Percentiles rank a stretch among this genome's conserved stretches.
phyloP scores from a whole-genome alignment of 2,113 vertebrate species.

The Oryzias celebensis region DNA sequence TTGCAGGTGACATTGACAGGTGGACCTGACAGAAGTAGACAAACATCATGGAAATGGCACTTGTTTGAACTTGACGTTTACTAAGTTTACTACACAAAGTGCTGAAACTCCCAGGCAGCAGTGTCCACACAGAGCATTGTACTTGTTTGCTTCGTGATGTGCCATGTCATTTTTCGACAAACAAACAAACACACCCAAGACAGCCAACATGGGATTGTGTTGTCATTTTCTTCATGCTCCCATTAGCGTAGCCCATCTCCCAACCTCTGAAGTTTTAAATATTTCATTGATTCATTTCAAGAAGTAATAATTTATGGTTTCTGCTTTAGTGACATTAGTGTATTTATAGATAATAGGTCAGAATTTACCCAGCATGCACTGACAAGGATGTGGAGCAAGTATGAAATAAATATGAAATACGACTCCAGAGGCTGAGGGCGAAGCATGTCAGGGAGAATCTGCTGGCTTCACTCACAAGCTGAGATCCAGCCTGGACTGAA shows the following conservation, averaged over 20 bases:
- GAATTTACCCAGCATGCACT: conserved; percentile 58
- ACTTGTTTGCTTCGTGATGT: conserved; percentile 7
- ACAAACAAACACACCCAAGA: conserved; percentile 14
- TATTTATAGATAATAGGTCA: conserved; percentile 72
- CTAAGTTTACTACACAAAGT: conserved; percentile 9
- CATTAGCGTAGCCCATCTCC: conserved; percentile 43
- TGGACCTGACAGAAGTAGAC: conserved; percentile 78
- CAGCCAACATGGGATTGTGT: conserved; percentile 37
- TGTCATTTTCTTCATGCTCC: conserved; percentile 45
- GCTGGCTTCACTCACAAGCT: conserved; percentile 34
- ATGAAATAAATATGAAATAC: conserved; percentile 72
- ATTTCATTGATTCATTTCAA: conserved; percentile 56
- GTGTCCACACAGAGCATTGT: conserved; percentile 1
- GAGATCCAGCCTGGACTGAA: conserved; percentile 41
- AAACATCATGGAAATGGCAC: conserved; percentile 6
- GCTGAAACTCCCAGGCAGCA: background rate
- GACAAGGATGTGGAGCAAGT: conserved; percentile 59
- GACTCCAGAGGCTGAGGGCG: conserved; percentile 56
- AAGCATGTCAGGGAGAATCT: conserved; percentile 65
- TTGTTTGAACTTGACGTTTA: conserved; percentile 17
- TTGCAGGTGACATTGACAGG: conserved; percentile 97
- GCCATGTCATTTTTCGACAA: conserved; percentile 2
- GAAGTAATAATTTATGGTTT: conserved; percentile 75
- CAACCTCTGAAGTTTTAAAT: conserved; percentile 50
- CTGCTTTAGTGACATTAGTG: conserved; percentile 66